phyloP scores from a whole-genome alignment of 1,140 invertebrate genomes.

The Aphidius gifuensis region DNA sequence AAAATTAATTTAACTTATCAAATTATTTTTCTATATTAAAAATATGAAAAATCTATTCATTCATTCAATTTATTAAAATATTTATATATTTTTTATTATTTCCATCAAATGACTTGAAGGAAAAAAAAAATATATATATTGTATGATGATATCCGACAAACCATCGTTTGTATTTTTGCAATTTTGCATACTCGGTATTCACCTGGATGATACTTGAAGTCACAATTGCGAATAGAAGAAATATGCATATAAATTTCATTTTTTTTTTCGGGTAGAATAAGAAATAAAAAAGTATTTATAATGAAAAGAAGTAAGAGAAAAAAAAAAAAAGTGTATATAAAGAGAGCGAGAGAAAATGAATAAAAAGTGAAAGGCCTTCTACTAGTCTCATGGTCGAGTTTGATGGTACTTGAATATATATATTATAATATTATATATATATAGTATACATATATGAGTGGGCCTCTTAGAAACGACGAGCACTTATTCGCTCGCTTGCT shows the following conservation, averaged over 20 bases:
- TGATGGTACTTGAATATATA: conserved; percentile 20
- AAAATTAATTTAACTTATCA: no score
- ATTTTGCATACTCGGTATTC: not conserved
- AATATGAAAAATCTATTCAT: no score
- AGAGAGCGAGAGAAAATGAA: conserved; percentile 9
- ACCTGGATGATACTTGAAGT: conserved; percentile 3
- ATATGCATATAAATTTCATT: conserved; percentile 3
- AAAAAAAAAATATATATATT: no score
- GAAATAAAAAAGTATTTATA: no score
- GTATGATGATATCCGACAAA: no score
- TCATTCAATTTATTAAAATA: no score
- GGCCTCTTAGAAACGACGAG: conserved; percentile 22
- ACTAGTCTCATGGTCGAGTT: conserved; percentile 12
- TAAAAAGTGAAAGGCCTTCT: conserved; percentile 16
- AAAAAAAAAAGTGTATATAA: conserved; percentile 12
- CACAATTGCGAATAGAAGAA: not conserved
- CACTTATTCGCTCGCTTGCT: conserved; percentile 30
- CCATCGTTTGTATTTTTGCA: no score
- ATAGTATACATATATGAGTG: conserved; percentile 15
- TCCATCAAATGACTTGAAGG: no score
- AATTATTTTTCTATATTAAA: no score
- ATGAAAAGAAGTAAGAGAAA: not conserved
- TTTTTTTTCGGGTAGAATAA: no score
- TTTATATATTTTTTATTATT: no score
- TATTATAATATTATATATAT: not conserved